Percentiles rank a stretch among this genome's conserved stretches.
Evolutionary conservation across 1,140 invertebrate species (phyloP).

Genomic region (Phenacoccus solenopsis): DNA sequence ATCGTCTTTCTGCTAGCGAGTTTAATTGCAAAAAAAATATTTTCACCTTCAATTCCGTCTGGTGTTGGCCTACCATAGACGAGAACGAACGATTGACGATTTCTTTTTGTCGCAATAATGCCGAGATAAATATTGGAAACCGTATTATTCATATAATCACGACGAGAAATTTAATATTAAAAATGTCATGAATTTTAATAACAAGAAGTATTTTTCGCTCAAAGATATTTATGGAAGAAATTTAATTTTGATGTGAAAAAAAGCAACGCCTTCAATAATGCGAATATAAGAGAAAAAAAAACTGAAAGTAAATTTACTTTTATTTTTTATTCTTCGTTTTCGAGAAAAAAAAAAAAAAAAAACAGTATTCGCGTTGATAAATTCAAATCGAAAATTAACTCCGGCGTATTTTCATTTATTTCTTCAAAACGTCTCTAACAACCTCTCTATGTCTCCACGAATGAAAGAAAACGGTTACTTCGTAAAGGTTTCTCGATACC

Average conservation of each 20-base stretch:
- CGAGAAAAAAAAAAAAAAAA: too few species aligned
- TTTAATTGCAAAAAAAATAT: background rate
- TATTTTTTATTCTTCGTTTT: too few species aligned
- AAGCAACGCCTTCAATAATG: background rate
- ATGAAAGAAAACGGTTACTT: background rate
- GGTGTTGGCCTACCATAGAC: too few species aligned
- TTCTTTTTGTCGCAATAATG: background rate
- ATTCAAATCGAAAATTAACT: background rate
- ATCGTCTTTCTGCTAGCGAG: background rate
- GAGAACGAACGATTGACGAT: too few species aligned
- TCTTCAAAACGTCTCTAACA: too few species aligned
- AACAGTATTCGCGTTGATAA: background rate
- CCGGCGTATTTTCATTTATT: background rate
- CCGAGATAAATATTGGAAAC: background rate
- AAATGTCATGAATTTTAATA: slow-evolving; percentile 3
- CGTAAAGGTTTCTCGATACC: background rate
- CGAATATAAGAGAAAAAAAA: too few species aligned
- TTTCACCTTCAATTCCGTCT: too few species aligned
- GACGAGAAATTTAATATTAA: background rate
- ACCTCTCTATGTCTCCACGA: too few species aligned
- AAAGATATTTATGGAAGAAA: background rate
- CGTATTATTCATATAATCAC: background rate
- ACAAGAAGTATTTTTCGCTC: background rate
- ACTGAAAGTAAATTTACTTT: background rate
- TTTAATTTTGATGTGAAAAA: too few species aligned